Conservation (phyloP, 1,140 invertebrate genomes). For the Penaeus indicus region DNA sequence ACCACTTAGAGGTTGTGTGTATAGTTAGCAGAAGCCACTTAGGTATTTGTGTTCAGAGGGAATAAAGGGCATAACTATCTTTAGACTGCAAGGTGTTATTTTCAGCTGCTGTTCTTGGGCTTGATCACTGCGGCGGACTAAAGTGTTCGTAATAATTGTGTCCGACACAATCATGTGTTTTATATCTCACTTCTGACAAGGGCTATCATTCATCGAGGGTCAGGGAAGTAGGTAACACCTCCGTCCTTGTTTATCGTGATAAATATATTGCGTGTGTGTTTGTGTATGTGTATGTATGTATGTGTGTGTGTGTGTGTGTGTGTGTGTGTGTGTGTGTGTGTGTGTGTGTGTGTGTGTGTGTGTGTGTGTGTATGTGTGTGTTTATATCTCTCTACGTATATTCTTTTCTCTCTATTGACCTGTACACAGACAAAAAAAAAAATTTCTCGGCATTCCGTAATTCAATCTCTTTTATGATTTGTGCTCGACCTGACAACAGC, state of each 20-base stretch:
- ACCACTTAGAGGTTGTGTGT: too few species aligned
- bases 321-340: conserved; percentile 12
- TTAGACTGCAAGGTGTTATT: too few species aligned
- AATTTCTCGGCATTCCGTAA: neutral
- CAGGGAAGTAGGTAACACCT: neutral
- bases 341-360: neutral
- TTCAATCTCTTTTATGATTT: neutral
- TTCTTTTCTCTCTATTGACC: neutral
- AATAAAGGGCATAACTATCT: too few species aligned
- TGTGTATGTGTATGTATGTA: conserved; percentile 18
- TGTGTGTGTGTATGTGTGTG: neutral
- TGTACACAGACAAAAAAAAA: neutral
- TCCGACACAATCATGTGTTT: too few species aligned
- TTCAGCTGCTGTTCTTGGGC: too few species aligned
- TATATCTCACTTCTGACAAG: too few species aligned
- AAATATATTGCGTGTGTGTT: neutral
- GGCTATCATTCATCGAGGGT: too few species aligned
- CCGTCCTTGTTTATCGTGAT: neutral
- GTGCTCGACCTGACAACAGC: too few species aligned
- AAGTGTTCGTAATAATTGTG: too few species aligned
- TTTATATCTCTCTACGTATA: neutral
- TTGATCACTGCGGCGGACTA: too few species aligned
- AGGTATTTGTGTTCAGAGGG: too few species aligned
- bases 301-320: conserved; percentile 38
- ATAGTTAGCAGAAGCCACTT: too few species aligned